Percentiles rank a stretch among this genome's conserved stretches.
Evolutionary conservation across 2,888 invertebrate species (phyloP).

Genomic region (Drosophila mimetica): DNA sequence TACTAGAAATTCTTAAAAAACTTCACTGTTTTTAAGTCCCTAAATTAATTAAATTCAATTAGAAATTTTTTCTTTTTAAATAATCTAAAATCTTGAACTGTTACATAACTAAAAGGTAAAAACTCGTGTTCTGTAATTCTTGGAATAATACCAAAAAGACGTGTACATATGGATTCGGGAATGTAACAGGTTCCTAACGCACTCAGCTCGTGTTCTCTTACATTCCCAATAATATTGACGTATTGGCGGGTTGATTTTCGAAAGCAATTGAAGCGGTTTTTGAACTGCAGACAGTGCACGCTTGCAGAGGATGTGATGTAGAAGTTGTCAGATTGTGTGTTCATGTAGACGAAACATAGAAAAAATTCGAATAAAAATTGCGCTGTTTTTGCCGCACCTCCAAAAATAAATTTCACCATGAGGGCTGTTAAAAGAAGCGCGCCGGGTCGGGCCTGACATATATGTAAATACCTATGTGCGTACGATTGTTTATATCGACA

Average conservation of each 20-base stretch:
- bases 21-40: too few species aligned
- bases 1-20: too few species aligned
- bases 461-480: conserved; percentile 4
- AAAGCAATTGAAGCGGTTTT: conserved; percentile 44
- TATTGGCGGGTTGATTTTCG: conserved; percentile 12
- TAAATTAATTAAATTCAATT: too few species aligned
- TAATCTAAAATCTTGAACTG: background rate
- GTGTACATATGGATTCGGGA: background rate
- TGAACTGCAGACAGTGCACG: conserved; percentile 42
- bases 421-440: conserved; percentile 49
- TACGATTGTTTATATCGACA: conserved; percentile 18
- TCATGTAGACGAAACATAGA: conserved; percentile 38
- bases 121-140: background rate
- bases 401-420: conserved; percentile 71
- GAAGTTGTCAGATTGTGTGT: conserved; percentile 44
- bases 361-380: conserved; percentile 56
- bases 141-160: too few species aligned
- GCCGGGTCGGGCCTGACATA: conserved; percentile 48
- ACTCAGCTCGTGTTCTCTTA: background rate
- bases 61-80: too few species aligned
- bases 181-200: background rate
- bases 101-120: conserved; percentile 4
- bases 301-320: conserved; percentile 25
- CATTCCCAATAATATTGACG: conserved; percentile 10
- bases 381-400: conserved; percentile 72